Conservation (phyloP, 2,113 vertebrate genomes). For the Macrotus californicus region DNA sequence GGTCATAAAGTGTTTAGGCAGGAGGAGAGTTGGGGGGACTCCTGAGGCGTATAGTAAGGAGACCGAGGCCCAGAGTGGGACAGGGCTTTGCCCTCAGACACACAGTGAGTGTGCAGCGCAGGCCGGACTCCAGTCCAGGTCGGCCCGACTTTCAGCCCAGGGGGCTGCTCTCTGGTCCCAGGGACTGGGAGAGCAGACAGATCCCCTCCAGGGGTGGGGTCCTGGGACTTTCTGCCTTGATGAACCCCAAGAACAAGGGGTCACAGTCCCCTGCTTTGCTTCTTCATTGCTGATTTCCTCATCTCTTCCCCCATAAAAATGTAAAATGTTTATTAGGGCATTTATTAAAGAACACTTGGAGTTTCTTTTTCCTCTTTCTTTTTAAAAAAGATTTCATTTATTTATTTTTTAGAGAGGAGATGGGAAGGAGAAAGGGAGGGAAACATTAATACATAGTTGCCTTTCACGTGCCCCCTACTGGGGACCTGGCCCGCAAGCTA, state of each 20-base stretch:
- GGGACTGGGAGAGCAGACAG: not conserved
- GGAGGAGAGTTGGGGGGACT: not conserved
- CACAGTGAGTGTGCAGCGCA: not conserved
- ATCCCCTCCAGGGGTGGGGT: not conserved
- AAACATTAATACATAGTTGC: too few species aligned
- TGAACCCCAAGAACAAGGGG: not conserved
- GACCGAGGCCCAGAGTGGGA: not conserved
- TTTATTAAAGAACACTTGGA: not conserved
- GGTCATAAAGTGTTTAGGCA: not conserved
- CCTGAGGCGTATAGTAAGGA: rapidly evolving
- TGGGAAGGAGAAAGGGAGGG: too few species aligned
- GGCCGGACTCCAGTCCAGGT: not conserved
- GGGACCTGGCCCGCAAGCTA: too few species aligned
- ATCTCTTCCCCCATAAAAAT: not conserved
- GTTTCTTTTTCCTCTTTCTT: not conserved
- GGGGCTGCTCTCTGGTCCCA: too few species aligned
- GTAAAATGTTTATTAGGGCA: not conserved
- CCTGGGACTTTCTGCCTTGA: not conserved
- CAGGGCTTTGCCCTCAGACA: not conserved
- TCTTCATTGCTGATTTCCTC: not conserved
- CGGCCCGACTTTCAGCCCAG: too few species aligned
- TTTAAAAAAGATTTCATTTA: too few species aligned
- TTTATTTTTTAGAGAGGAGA: too few species aligned
- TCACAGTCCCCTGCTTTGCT: not conserved
- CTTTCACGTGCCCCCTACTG: too few species aligned